Base-by-base conservation (phyloP, 2,888 invertebrate species). In the Lithophane semibrunnea region DNA sequence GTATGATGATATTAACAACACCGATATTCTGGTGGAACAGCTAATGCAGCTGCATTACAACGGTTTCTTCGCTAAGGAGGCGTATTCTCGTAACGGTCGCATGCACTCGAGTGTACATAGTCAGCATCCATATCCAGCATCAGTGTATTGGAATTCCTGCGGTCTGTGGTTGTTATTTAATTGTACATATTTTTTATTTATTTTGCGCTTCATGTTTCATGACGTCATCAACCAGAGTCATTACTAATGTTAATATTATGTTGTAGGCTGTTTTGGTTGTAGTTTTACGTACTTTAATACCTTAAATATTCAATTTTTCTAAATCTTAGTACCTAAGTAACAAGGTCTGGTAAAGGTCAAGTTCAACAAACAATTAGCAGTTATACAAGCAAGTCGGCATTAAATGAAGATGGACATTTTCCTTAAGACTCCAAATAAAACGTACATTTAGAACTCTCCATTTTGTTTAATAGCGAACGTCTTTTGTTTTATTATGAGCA, bases 41-140 rank as follows among this genome's bases (percentile, higher is more conserved):
- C 69, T 79, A 65, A 65, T 73, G 78, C 72, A 73, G 63, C 54
- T 88, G 86, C 89, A 89, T 85, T 88, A 66, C 81, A 88, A 89
- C 85, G 88, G 88, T 88, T 86, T 86, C 85, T 66, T 81, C 42
- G 73, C 72, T 74, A 83, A 85, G 85, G 82, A 79, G 86, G 79
- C 79, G 72, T 77, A 66, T 73, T 79, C 77, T 80, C 47, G 83
- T 80, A 82, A 86, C 87, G 82, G 84, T 86, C 71, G 74, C 56
- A 73, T 82, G 80, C 80, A 73, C 69, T 47, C 24, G 60, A 77
- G 54, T 70, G 66, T 80, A 82, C 67, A 68, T 73, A 83, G 75
- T 81, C 79, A n/a, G n/a, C n/a, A n/a, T n/a, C n/a, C n/a, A n/a
- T n/a, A n/a, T n/a, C n/a, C n/a, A n/a, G n/a, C n/a, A n/a, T n/a